phyloP scores from a whole-genome alignment of 2,113 vertebrate genomes.

The Phoxinus phoxinus region DNA sequence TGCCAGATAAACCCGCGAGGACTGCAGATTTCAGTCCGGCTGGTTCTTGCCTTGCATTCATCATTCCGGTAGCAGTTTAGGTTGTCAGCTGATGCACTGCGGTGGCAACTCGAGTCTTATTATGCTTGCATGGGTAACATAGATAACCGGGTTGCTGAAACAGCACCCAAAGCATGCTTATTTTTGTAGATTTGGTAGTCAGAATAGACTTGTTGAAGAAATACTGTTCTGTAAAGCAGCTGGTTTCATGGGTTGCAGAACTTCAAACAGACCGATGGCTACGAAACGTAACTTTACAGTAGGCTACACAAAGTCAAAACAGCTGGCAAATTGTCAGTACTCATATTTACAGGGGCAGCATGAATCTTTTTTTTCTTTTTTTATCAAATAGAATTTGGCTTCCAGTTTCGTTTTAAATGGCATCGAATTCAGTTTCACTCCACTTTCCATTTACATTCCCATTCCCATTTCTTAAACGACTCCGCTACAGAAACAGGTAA shows the following conservation, averaged over 20 bases:
- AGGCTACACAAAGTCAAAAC: slow-evolving; percentile 59
- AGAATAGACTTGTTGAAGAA: slow-evolving; percentile 77
- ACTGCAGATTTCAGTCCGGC: slow-evolving; percentile 70
- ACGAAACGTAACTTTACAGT: slow-evolving; percentile 59
- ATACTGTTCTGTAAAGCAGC: slow-evolving; percentile 73
- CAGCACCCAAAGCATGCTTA: slow-evolving; percentile 82
- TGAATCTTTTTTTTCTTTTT: slow-evolving; percentile 49
- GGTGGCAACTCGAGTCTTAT: slow-evolving; percentile 74
- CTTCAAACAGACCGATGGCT: slow-evolving; percentile 64
- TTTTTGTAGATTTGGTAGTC: slow-evolving; percentile 82
- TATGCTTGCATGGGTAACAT: slow-evolving; percentile 84
- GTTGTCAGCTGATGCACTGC: slow-evolving; percentile 73
- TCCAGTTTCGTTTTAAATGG: slow-evolving; percentile 12
- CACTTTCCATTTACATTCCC: not conserved
- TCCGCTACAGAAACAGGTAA: slow-evolving; percentile 57
- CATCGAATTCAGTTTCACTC: slow-evolving; percentile 29
- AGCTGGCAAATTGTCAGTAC: slow-evolving; percentile 57
- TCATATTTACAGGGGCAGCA: slow-evolving; percentile 67
- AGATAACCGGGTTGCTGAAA: slow-evolving; percentile 79
- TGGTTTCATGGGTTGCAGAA: slow-evolving; percentile 73
- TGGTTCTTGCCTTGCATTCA: slow-evolving; percentile 58
- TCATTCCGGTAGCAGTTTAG: slow-evolving; percentile 68
- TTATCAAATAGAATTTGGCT: slow-evolving; percentile 38
- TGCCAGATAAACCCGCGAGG: slow-evolving; percentile 67
- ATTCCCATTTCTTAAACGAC: not conserved